A percentile compares a stretch with the other conserved stretches of the same genome.
These are phyloP conservation scores for Leptinotarsa texana DNA, from an alignment of 1,140 invertebrate genomes.

Conservation along the genomic window DNA sequence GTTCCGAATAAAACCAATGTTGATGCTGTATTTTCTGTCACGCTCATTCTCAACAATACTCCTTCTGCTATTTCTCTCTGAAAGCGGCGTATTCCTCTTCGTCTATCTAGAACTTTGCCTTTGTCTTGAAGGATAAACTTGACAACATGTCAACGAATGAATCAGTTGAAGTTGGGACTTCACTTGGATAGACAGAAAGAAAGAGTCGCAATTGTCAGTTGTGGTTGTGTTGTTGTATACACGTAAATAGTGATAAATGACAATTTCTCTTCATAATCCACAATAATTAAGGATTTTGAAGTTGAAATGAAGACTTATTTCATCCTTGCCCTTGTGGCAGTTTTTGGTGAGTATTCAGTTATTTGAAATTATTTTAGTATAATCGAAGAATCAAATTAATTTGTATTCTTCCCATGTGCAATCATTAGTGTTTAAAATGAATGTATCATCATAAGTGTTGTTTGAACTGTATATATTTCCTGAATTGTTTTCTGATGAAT, in stretches of 20 bases:
- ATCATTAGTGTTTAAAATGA: background rate
- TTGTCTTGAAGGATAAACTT: no score
- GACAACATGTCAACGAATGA: no score
- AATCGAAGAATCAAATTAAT: background rate
- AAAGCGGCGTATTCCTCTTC: no score
- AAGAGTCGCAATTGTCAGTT: background rate
- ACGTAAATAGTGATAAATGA: background rate
- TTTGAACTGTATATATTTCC: background rate
- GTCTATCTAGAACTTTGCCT: no score
- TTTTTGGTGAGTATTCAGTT: conserved; percentile 30
- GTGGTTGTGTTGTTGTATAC: background rate
- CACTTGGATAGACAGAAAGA: no score
- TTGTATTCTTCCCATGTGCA: background rate
- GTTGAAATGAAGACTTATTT: conserved; percentile 31
- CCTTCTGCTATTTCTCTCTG: no score
- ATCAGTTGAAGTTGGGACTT: no score
- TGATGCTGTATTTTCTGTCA: no score
- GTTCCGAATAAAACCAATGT: no score
- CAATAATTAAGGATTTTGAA: background rate
- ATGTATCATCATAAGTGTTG: background rate
- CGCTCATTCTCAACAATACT: no score
- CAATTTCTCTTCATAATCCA: background rate
- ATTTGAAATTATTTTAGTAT: background rate
- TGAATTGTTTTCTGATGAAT: background rate
- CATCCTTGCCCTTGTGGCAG: conserved; percentile 27